These are phyloP conservation scores for Lasioglossum pauxillum DNA, from an alignment of 2,888 invertebrate species.

Conservation along the genomic window DNA sequence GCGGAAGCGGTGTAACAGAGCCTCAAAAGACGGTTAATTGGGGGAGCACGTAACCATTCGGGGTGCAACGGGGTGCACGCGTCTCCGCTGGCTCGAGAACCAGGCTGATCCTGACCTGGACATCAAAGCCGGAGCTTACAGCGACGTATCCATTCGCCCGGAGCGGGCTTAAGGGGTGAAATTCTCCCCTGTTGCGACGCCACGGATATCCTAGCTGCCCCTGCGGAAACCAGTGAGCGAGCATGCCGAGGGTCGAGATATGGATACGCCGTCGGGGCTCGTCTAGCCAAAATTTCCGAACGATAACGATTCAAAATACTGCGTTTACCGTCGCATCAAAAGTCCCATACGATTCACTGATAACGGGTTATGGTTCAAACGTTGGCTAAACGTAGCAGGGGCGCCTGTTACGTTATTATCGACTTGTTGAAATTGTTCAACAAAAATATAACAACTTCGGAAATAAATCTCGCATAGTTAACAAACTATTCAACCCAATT, in stretches of 20 bases:
- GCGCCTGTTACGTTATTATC: too few species aligned
- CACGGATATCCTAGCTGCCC: constrained; percentile 63
- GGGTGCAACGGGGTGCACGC: constrained; percentile 61
- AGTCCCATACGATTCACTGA: too few species aligned
- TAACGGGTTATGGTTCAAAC: too few species aligned
- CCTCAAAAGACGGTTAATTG: constrained; percentile 77
- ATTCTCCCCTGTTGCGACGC: constrained; percentile 57
- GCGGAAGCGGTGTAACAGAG: constrained; percentile 71
- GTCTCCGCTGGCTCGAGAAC: constrained; percentile 60
- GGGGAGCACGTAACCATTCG: constrained; percentile 58
- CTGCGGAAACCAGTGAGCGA: constrained; percentile 44
- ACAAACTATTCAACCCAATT: neutral
- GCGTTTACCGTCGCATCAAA: too few species aligned
- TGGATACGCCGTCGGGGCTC: constrained; percentile 25
- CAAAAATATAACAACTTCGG: too few species aligned
- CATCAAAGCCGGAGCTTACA: constrained; percentile 76
- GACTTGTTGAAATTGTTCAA: too few species aligned
- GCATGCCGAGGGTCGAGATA: constrained; percentile 29
- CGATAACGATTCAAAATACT: neutral
- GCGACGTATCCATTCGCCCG: constrained; percentile 67
- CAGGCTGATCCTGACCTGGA: constrained; percentile 73
- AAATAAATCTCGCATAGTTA: neutral
- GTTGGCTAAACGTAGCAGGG: too few species aligned
- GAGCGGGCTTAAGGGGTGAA: constrained; percentile 68
- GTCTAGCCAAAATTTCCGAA: constrained; percentile 14